These are phyloP conservation scores for Elaeidobius kamerunicus DNA, from an alignment of 2,888 invertebrate genomes.

Conservation along the genomic window DNA sequence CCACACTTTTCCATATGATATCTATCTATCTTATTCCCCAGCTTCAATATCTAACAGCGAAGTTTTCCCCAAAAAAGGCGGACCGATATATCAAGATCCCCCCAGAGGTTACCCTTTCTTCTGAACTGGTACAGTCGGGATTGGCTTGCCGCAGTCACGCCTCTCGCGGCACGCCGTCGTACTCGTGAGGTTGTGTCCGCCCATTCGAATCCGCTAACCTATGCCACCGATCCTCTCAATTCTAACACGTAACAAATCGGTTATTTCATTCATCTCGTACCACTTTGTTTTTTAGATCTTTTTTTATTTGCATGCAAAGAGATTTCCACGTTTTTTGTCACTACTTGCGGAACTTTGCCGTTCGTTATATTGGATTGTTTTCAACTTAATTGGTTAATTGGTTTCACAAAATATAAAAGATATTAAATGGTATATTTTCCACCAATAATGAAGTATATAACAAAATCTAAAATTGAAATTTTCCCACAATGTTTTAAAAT, in stretches of 20 bases:
- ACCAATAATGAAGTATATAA: no score
- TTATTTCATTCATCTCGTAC: slow-evolving; percentile 20
- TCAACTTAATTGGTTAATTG: no score
- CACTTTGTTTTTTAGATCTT: background rate
- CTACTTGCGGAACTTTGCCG: no score
- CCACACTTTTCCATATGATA: no score
- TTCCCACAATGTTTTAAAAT: no score
- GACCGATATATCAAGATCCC: slow-evolving; percentile 10
- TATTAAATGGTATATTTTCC: no score
- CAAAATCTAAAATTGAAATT: no score
- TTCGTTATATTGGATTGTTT: no score
- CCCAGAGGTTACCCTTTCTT: slow-evolving; percentile 21
- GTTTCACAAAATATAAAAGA: no score
- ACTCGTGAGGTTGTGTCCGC: slow-evolving; percentile 46
- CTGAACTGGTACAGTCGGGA: slow-evolving; percentile 28
- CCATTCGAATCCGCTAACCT: slow-evolving; percentile 33
- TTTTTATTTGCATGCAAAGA: background rate
- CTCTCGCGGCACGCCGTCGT: slow-evolving; percentile 37
- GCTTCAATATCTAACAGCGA: no score
- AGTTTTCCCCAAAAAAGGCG: slow-evolving; percentile 25
- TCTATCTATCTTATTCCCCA: no score
- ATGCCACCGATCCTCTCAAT: slow-evolving; percentile 21
- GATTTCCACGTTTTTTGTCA: no score
- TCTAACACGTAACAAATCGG: slow-evolving; percentile 20
- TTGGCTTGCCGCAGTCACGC: slow-evolving; percentile 41